Evolutionary conservation across 2,113 vertebrate genomes (phyloP), one percentile per base, ranked within the genome.

Genomic region (Erpornis zantholeuca): DNA sequence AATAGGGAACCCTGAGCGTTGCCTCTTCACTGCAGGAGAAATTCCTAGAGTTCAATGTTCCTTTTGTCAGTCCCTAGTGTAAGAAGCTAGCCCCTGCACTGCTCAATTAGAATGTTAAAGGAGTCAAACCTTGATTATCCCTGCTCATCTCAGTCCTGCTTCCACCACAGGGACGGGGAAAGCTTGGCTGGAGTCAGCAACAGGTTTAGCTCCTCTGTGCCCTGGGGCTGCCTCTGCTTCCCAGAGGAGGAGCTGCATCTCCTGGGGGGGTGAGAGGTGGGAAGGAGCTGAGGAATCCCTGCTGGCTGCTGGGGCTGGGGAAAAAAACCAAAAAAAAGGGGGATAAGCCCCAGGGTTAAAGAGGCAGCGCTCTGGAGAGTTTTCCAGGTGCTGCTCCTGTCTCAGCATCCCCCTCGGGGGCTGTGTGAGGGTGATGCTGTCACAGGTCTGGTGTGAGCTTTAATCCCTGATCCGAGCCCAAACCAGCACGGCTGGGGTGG

Each of bases 361-460:
- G 65, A 28, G 16, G 22, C 1, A 5, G 12, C 2, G 35, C 36
- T 40, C 47, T 31, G 44, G 35, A 54, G 57, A 23, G 16, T 72
- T 42, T n/a, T 11, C 40, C 84, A 53, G 63, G 17, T 0, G 15
- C 1, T 31, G 77, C 9, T 78, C 2, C 2, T 6, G 47, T 12
- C 85, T 50, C 52, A 7, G 70, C 44, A 29, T 6, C 42, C 44
- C 15, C 28, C 42, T 2, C 40, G 40, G 16, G 12, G 17, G 5
- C 6, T 9, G 40, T 15, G 42, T 13, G 70, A 24, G 60, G 86
- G 11, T 5, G 61, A 9, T 29, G 60, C 70, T 1, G 5, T 2
- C 10, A 1, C 33, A 0, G 8, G 4, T 12, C 45, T 1, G 6
- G 3, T 8, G 28, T 0, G 47, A 61, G 29, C 3, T 0, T 22